These are phyloP conservation scores for Terrapene triunguis DNA, from an alignment of 2,113 vertebrate species.

Conservation along the genomic window DNA sequence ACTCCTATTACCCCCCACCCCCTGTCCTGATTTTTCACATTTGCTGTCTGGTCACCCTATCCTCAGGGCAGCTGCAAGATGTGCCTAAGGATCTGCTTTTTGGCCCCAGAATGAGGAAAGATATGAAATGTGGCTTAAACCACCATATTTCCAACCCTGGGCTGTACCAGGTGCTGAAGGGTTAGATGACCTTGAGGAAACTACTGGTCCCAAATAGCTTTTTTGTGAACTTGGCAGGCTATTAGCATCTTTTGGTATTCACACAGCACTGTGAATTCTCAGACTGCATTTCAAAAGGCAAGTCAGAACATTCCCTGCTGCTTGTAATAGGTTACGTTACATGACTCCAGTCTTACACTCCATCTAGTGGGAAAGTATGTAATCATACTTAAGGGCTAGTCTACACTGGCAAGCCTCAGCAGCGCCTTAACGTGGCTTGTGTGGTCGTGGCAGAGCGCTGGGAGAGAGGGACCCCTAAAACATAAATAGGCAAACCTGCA, in stretches of 20 bases:
- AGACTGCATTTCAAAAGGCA: not conserved
- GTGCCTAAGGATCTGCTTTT: not conserved
- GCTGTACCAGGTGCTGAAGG: not conserved
- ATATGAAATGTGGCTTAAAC: not conserved
- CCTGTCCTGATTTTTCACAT: too few relatives aligned
- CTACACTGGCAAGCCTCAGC: too few relatives aligned
- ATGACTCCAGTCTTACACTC: not conserved
- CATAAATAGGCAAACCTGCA: not conserved
- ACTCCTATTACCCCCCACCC: too few relatives aligned
- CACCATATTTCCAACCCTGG: not conserved
- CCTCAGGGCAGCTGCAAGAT: not conserved
- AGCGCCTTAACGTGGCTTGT: too few relatives aligned
- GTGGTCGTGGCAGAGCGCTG: too few relatives aligned
- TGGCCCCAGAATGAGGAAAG: not conserved
- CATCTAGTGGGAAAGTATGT: slow-evolving; percentile 60
- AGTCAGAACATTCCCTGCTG: not conserved
- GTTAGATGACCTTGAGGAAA: too few relatives aligned
- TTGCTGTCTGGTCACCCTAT: too few relatives aligned
- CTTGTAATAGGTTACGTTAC: not conserved
- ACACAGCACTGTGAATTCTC: not conserved
- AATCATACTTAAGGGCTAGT: not conserved
- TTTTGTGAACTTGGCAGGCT: not conserved
- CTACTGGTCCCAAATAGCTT: not conserved
- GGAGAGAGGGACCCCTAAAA: not conserved
- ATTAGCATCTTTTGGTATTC: not conserved